A percentile compares a stretch with the other conserved stretches of the same genome.
Conservation (phyloP, 2,113 vertebrate genomes). For the Phocoena sinus region DNA sequence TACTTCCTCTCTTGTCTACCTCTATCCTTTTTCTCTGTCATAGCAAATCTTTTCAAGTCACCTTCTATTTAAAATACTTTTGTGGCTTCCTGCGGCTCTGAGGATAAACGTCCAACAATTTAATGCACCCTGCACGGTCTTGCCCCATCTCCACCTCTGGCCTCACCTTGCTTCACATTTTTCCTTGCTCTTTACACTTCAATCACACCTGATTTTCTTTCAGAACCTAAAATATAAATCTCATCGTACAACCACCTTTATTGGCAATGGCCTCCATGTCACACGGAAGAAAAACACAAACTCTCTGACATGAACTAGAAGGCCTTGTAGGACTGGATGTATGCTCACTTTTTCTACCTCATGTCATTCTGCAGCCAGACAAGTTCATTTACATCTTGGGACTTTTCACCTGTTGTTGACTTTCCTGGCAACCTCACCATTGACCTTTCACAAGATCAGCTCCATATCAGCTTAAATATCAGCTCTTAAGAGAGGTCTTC, state of each 20-base stretch:
- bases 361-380: background rate
- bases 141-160: background rate
- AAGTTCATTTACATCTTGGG: background rate
- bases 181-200: background rate
- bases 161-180: background rate
- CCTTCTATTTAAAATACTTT: background rate
- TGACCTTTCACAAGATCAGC: background rate
- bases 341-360: background rate
- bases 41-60: background rate
- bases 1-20: background rate
- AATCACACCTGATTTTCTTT: background rate
- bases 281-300: background rate
- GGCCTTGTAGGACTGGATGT: background rate
- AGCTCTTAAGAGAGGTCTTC: background rate
- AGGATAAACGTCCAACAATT: background rate
- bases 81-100: background rate
- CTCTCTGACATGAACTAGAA: background rate
- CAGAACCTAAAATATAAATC: background rate
- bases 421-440: background rate
- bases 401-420: background rate
- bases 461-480: background rate
- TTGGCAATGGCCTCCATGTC: background rate
- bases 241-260: background rate
- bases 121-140: background rate
- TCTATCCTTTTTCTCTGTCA: background rate